Conservation (phyloP, 2,888 invertebrate species). For the Lithophane socia region DNA sequence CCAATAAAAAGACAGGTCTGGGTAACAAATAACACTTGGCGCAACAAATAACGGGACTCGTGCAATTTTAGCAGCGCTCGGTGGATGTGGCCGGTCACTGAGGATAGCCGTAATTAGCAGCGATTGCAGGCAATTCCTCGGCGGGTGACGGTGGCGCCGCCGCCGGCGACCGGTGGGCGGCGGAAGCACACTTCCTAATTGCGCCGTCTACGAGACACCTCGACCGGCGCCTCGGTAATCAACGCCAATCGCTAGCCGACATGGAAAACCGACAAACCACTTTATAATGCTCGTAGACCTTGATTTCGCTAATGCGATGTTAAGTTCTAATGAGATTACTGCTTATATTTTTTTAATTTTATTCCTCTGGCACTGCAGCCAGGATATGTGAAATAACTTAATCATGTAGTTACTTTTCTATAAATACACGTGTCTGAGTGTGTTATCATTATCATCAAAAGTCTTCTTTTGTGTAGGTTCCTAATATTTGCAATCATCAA, state of each 20-base stretch:
- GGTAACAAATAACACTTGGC: constrained; percentile 49
- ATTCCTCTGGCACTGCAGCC: neutral
- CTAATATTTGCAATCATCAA: neutral
- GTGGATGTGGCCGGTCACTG: constrained; percentile 72
- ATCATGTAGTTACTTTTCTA: neutral
- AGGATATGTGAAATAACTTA: constrained; percentile 1
- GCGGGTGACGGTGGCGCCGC: constrained; percentile 87
- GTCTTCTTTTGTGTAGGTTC: too few species aligned
- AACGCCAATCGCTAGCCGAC: constrained; percentile 83
- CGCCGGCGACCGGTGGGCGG: constrained; percentile 85
- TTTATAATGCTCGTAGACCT: constrained; percentile 68
- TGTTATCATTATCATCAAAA: neutral
- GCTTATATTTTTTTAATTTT: constrained; percentile 31
- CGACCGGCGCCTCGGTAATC: constrained; percentile 89
- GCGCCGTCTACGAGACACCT: constrained; percentile 87
- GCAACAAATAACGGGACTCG: constrained; percentile 64
- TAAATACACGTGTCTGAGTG: neutral
- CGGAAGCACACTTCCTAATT: constrained; percentile 90
- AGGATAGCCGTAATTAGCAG: constrained; percentile 85
- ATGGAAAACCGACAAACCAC: constrained; percentile 73
- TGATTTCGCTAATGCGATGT: constrained; percentile 64
- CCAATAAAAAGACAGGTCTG: constrained; percentile 51
- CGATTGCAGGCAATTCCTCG: constrained; percentile 86
- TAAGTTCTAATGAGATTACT: constrained; percentile 53
- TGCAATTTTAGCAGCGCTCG: constrained; percentile 70